Evolutionary conservation across 2,888 invertebrate genomes (phyloP).

Genomic region (Leptopterna dolabrata): DNA sequence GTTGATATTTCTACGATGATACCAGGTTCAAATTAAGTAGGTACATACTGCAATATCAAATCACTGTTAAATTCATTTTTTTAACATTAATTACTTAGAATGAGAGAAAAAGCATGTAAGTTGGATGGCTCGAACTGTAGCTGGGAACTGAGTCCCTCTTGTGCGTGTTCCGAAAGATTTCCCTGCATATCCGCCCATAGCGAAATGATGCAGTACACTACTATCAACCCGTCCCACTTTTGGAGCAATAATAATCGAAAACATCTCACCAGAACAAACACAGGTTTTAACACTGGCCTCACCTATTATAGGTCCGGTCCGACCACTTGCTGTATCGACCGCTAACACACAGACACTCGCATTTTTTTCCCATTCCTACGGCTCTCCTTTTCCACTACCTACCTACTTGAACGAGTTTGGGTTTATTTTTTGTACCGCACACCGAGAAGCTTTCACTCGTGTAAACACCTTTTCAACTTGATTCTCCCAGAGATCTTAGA

Average conservation of each 20-base stretch:
- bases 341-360: background rate
- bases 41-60: too few species aligned
- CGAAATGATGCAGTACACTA: background rate
- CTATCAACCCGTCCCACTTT: background rate
- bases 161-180: background rate
- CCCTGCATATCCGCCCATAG: background rate
- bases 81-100: too few species aligned
- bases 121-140: too few species aligned
- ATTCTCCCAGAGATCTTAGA: too few species aligned
- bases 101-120: too few species aligned
- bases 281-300: background rate
- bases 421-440: background rate
- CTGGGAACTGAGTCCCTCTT: too few species aligned
- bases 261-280: background rate
- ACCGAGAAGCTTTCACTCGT: too few species aligned
- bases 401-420: background rate
- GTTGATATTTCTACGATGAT: too few species aligned
- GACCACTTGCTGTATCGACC: background rate
- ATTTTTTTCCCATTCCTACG: background rate
- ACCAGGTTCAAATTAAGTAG: too few species aligned
- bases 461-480: too few species aligned
- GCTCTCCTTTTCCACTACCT: background rate
- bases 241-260: background rate
- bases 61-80: too few species aligned
- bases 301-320: background rate